phyloP scores from a whole-genome alignment of 2,888 invertebrate species.

The Xylota sylvarum region DNA sequence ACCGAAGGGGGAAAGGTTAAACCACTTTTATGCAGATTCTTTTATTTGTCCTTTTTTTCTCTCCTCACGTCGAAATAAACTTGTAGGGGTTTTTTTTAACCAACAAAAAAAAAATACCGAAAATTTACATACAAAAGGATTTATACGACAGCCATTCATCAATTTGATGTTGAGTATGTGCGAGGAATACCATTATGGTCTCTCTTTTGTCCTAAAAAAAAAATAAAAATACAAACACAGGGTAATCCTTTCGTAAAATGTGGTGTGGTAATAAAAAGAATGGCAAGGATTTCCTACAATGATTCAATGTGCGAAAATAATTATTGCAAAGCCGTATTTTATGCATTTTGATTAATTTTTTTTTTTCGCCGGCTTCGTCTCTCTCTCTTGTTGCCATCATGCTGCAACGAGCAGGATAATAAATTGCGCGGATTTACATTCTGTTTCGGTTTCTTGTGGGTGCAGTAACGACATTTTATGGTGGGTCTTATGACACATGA shows the following conservation, averaged over 20 bases:
- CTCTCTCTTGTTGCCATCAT: neutral
- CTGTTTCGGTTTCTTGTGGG: slow-evolving; percentile 48
- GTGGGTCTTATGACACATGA: slow-evolving; percentile 47
- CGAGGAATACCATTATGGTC: slow-evolving; percentile 62
- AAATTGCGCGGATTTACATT: slow-evolving; percentile 66
- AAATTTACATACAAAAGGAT: slow-evolving; percentile 76
- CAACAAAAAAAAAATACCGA: slow-evolving; percentile 3
- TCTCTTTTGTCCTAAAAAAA: slow-evolving; percentile 5
- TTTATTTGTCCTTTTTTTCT: slow-evolving; percentile 65
- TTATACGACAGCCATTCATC: slow-evolving; percentile 76
- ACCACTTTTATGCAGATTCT: slow-evolving; percentile 72
- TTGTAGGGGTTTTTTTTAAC: slow-evolving; percentile 17
- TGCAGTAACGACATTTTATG: slow-evolving; percentile 51
- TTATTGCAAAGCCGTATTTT: slow-evolving; percentile 70
- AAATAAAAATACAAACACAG: slow-evolving; percentile 25
- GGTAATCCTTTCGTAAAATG: slow-evolving; percentile 65
- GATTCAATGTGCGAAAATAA: slow-evolving; percentile 75
- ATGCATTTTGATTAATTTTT: slow-evolving; percentile 74
- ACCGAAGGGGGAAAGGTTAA: slow-evolving; percentile 49
- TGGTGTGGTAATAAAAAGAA: slow-evolving; percentile 46
- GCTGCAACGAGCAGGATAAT: slow-evolving; percentile 45
- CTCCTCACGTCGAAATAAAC: slow-evolving; percentile 50
- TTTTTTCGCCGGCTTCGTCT: neutral
- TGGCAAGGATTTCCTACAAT: slow-evolving; percentile 60
- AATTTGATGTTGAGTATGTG: slow-evolving; percentile 77